phyloP scores from a whole-genome alignment of 2,888 invertebrate genomes.

The Bugula neritina region DNA sequence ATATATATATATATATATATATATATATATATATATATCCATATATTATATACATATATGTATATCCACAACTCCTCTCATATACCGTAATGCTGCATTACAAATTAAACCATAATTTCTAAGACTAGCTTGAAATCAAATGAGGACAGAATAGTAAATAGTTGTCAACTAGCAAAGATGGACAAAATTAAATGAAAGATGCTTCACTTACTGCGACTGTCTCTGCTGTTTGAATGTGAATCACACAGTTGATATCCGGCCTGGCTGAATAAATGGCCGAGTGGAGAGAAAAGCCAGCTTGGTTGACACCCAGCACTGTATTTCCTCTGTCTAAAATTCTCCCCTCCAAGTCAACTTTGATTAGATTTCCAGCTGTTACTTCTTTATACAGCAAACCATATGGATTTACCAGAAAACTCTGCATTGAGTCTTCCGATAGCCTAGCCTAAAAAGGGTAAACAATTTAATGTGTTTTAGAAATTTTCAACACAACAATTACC shows the following conservation, averaged over 20 bases:
- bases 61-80: no score
- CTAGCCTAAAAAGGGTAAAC: constrained; percentile 63
- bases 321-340: constrained; percentile 65
- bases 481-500: no score
- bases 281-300: constrained; percentile 82
- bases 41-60: background rate
- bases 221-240: constrained; percentile 84
- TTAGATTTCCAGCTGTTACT: constrained; percentile 48
- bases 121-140: no score
- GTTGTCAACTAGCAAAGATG: no score
- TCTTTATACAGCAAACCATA: constrained; percentile 91
- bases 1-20: background rate
- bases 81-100: no score
- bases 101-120: no score
- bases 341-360: constrained; percentile 53
- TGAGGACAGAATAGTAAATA: no score
- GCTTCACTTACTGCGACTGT: constrained; percentile 71
- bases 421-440: constrained; percentile 80
- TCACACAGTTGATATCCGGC: constrained; percentile 90
- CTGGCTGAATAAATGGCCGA: constrained; percentile 94
- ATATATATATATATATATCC: background rate
- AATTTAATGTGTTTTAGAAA: no score
- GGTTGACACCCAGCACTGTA: constrained; percentile 78
- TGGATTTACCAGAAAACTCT: constrained; percentile 92
- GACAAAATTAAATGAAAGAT: no score